Evolutionary conservation across 2,888 invertebrate species (phyloP).

Genomic region (Bugulina stolonifera): DNA sequence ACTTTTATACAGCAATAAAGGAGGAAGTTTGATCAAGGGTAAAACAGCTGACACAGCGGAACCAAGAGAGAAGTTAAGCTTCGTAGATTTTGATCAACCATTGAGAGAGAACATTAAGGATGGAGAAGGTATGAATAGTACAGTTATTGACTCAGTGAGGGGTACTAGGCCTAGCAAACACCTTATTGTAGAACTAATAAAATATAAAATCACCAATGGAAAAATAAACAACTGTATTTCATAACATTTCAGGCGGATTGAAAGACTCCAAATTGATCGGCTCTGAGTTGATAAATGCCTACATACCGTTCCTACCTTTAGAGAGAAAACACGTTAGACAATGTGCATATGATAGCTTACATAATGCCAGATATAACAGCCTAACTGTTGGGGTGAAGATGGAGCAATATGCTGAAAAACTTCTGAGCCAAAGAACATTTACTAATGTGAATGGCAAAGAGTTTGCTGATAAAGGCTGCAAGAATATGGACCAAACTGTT

Average conservation of each 20-base stretch:
- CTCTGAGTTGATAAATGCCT: neutral
- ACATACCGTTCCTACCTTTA: neutral
- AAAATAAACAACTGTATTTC: too few species aligned
- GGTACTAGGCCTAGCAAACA: too few species aligned
- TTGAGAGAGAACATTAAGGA: too few species aligned
- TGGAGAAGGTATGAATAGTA: too few species aligned
- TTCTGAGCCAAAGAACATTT: neutral
- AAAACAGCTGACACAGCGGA: too few species aligned
- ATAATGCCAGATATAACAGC: neutral
- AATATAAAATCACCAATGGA: too few species aligned
- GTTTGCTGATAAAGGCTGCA: neutral
- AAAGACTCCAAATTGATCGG: neutral
- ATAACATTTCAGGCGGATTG: neutral
- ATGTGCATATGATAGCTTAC: neutral
- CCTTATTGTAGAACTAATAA: too few species aligned
- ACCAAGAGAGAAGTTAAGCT: too few species aligned
- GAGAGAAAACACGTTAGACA: neutral
- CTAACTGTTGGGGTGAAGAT: neutral
- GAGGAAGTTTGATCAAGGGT: too few species aligned
- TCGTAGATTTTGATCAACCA: too few species aligned
- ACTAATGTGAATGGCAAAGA: neutral
- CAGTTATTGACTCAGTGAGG: too few species aligned
- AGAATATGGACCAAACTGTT: neutral
- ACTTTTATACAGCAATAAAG: too few species aligned
- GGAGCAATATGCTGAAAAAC: neutral